Evolutionary conservation across 2,888 invertebrate genomes (phyloP), one percentile per base, ranked within the genome.

Genomic region (Tenthredo amoena): DNA sequence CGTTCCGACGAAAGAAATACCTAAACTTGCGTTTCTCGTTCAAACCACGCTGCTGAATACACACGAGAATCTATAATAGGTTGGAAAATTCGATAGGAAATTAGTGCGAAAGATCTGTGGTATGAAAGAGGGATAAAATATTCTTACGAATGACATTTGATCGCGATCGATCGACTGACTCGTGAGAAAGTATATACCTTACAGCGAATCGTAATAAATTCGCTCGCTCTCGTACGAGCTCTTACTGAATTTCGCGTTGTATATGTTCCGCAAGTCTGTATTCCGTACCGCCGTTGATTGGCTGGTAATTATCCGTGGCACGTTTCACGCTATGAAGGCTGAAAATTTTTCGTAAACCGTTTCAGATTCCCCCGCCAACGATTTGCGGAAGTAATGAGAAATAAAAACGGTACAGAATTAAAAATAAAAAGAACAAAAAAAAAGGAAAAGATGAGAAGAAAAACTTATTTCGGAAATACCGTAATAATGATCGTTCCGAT

Each of bases 1-100:
- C 91, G 92, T 92, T 91, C 92, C 89, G 89, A n/a, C n/a, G n/a
- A 55, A 58, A 40, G 37, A 58, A 55, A 55, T 79, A 31, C 58
- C 34, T 37, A 77, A 50, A 50, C 50, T 77, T 77, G 9, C 31
- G 77, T 34, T 77, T 21, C n/a, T 74, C 21, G 18, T 26, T 18
- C n/a, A 71, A 37, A 71, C 12, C 15, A 9, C 71, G 34, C 37
- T 31, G 7, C 26, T 71, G 15, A 34, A 6, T 7, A 7, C n/a
- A 68, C 7, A 37, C 18, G n/a, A 37, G 40, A 3, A 15, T 74
- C 10, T 21, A 26, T 3, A 10, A 26, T 12, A 26, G 10, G 26
- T 62, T 2, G 12, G 62, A 3, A 62, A 26, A 12, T 26, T 62
- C 21, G 62, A 10, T 62, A 7, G 7, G 37, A 71, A 31, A 72